Percentiles rank a stretch among this genome's conserved stretches.
phyloP scores from a whole-genome alignment of 92 coral and sea anemone species.

The Phenganax marumi region DNA sequence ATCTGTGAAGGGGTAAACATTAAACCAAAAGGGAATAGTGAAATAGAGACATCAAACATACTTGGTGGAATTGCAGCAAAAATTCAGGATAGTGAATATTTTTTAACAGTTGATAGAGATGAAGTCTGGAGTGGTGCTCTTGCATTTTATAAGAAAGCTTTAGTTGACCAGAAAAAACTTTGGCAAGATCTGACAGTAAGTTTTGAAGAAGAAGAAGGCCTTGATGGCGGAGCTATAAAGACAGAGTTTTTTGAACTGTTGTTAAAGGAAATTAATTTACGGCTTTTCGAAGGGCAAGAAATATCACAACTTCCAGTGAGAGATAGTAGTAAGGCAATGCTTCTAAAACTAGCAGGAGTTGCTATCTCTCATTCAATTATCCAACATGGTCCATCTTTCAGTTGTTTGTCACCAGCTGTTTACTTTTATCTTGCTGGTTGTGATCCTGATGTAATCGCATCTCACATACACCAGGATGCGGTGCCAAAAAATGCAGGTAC shows the following conservation, averaged over 20 bases:
- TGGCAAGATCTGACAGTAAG: conserved; percentile 51
- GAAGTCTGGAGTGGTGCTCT: conserved; percentile 60
- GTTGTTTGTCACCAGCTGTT: conserved; percentile 45
- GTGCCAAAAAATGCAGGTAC: conserved; percentile 43
- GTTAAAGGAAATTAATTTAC: conserved; percentile 40
- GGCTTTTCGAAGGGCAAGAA: conserved; percentile 53
- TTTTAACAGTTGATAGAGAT: conserved; percentile 58
- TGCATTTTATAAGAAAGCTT: conserved; percentile 52
- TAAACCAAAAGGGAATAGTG: neutral
- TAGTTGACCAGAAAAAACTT: conserved; percentile 37
- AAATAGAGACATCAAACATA: neutral
- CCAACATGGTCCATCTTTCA: conserved; percentile 39
- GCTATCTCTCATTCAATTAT: conserved; percentile 47
- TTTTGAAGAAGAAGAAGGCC: conserved; percentile 59
- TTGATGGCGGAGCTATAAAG: conserved; percentile 57
- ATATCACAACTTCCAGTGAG: conserved; percentile 48
- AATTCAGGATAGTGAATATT: neutral
- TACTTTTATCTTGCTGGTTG: conserved; percentile 40
- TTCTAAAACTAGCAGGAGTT: conserved; percentile 46
- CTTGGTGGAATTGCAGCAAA: conserved; percentile 18
- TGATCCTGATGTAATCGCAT: conserved; percentile 37
- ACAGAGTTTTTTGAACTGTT: conserved; percentile 58
- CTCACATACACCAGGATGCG: conserved; percentile 25
- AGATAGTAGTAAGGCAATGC: conserved; percentile 56
- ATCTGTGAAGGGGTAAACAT: conserved; percentile 31